Base-by-base conservation (phyloP, 2,113 vertebrate species). In the Hyperopisus bebe region DNA sequence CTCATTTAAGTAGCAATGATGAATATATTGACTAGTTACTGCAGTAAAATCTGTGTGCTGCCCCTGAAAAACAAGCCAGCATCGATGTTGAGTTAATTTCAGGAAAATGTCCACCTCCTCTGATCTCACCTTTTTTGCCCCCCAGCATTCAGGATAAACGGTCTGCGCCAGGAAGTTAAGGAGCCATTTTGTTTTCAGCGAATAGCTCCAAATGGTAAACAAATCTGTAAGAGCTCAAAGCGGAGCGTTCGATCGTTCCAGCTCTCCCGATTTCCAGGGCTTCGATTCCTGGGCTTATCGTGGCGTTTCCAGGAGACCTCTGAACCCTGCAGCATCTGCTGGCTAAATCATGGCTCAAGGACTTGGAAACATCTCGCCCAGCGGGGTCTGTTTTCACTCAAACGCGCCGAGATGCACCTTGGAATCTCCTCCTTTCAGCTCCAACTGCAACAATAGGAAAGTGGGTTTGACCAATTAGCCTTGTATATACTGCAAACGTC, bases 301-400 rank as follows among this genome's bases (percentile, higher is more conserved):
- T 47, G 58, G 13, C 39, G 39, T 85, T 85, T 89, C 50, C 89
- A 85, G 39, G 9, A 39, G 89, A 89, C 51, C 74, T 48, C 27
- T 84, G 31, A 86, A 70, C 51, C 84, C 17, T 13, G 62, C 47
- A 48, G 83, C 53, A 86, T 70, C 89, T 90, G 89, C 21, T 66
- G 46, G 27, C 89, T 90, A 90, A 86, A 90, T 90, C 89, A 86
- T 51, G n/a, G 58, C 89, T 86, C n/a, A 70, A 13, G 80, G 15
- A 44, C 80, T 89, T 86, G 55, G 42, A 86, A 62, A 50, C 83
- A 48, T 48, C 39, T 89, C 55, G 31, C 86, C 84, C 58, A 51
- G 82, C 27, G 58, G n/a, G 55, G 55, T 62, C 55, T 90, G 84
- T 90, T 90, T 74, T 90, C 51, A 39, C 80, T 89, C 89, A 89